Evolutionary conservation across 2,888 invertebrate genomes (phyloP), one percentile per base, ranked within the genome.

Genomic region (Plagiodera versicolora): DNA sequence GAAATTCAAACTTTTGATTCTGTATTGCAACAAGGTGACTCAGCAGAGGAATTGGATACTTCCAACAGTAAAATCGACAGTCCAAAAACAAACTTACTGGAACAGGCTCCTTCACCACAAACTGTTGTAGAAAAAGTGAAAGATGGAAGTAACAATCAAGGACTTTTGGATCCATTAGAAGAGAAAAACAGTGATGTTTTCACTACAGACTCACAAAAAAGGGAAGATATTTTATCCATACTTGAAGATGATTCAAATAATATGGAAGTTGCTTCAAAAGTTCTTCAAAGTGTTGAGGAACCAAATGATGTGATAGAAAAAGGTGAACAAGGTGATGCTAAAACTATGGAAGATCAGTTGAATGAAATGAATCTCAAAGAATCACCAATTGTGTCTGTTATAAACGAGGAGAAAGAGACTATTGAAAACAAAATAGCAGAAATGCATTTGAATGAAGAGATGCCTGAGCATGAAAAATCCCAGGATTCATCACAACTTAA

Each of bases 341-440:
- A 10, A 53, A 28, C 11, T 1, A 53, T 53, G 17, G 53, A 53
- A 20, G 16, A 53, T 24, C 44, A 53, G 11, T 20, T 53, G 24
- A 16, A 39, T 9, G 44, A 45, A 53, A 44, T 53, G 28, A 44
- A 53, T 18, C 6, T 24, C 3, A 6, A 6, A 24, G 24, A 24
- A 24, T 24, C 24, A 24, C 6, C 6, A 24, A n/a, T 10, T 45
- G 32, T 14, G 20, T 18, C 20, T 45, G 16, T 6, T 20, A 52
- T 47, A 32, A 47, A 20, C 32, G 50, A 54, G 9, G 30, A 47
- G 32, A 44, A 39, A 32, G 45, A 18, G 32, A 51, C 30, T 39
- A n/a, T 17, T 32, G 64, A 66, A 56, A 53, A 19, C 14, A 58
- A 56, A 51, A 56, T 64, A 47, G 65, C 65, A 51, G 58, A 65